Conservation (phyloP, 2,113 vertebrate species). For the Anarrhichthys ocellatus region DNA sequence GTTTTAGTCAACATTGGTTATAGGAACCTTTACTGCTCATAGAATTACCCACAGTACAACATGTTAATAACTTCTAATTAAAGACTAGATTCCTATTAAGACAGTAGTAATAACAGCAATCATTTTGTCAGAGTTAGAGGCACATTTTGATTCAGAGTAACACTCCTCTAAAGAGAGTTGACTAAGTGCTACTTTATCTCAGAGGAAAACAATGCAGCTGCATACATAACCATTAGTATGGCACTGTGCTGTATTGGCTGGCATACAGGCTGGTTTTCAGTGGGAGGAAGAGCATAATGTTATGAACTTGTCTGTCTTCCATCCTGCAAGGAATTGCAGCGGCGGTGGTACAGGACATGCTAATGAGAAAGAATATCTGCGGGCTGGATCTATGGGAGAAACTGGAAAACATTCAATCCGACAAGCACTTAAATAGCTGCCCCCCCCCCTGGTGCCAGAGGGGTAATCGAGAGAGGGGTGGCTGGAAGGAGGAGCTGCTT, state of each 20-base stretch:
- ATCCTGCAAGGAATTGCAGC: constrained; percentile 46
- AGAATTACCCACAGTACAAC: neutral
- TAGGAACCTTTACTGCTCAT: neutral
- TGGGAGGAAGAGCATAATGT: constrained; percentile 42
- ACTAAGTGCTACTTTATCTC: constrained; percentile 10
- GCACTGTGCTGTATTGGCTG: constrained; percentile 29
- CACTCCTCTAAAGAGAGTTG: neutral
- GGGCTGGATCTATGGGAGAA: constrained; percentile 50
- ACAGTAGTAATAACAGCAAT: neutral
- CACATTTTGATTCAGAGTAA: neutral
- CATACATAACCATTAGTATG: constrained; percentile 32
- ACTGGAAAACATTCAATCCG: constrained; percentile 66
- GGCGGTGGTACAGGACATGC: constrained; percentile 44
- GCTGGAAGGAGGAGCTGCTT: constrained; percentile 47
- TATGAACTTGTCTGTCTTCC: constrained; percentile 54
- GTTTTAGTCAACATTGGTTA: neutral
- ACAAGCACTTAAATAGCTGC: constrained; percentile 71
- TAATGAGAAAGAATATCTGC: constrained; percentile 75
- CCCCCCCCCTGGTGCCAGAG: constrained; percentile 43
- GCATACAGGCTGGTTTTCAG: constrained; percentile 37
- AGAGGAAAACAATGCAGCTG: neutral
- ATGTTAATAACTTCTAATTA: neutral
- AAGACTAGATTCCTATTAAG: neutral
- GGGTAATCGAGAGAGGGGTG: constrained; percentile 59
- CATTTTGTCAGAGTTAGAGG: neutral